Percentiles rank a stretch among this genome's conserved stretches.
These are phyloP conservation scores for Pungitius pungitius DNA, from an alignment of 2,113 vertebrate genomes.

Conservation along the genomic window DNA sequence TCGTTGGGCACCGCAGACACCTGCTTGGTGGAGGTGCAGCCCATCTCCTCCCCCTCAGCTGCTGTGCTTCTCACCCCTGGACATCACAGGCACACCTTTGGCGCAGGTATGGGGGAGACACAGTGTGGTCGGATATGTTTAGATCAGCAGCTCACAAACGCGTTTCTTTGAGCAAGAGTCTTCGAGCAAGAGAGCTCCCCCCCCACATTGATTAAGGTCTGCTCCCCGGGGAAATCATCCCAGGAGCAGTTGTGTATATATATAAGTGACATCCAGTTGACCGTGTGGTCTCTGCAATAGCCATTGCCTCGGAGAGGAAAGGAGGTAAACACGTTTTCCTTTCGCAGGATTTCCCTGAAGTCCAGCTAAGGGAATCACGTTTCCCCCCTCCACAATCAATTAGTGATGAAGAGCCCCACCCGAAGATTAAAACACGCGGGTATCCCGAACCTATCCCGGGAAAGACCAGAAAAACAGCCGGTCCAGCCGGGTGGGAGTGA, in stretches of 20 bases:
- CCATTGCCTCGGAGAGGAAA: background rate
- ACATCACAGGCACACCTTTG: slow-evolving; percentile 80
- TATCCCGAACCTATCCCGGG: background rate
- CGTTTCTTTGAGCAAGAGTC: background rate
- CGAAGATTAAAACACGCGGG: slow-evolving; percentile 24
- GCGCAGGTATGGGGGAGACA: background rate
- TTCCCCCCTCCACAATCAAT: slow-evolving; percentile 51
- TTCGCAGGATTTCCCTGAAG: background rate
- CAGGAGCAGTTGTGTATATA: background rate
- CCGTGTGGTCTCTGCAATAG: background rate
- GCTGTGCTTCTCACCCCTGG: slow-evolving; percentile 80
- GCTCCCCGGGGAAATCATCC: slow-evolving; percentile 20
- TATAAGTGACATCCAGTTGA: background rate
- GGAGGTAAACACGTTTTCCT: background rate
- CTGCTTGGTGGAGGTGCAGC: slow-evolving; percentile 99
- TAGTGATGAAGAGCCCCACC: slow-evolving; percentile 65
- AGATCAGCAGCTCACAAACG: background rate
- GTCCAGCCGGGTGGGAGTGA: slow-evolving; percentile 25
- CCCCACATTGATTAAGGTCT: background rate
- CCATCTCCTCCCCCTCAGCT: slow-evolving; percentile 94
- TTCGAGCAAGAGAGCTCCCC: background rate
- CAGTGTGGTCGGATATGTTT: background rate
- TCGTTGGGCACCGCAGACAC: slow-evolving; percentile 97
- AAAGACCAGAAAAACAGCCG: slow-evolving; percentile 13
- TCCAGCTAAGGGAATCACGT: slow-evolving; percentile 8